Evolutionary conservation across 2,113 vertebrate species (phyloP).

Genomic region (Chaetura pelagica): DNA sequence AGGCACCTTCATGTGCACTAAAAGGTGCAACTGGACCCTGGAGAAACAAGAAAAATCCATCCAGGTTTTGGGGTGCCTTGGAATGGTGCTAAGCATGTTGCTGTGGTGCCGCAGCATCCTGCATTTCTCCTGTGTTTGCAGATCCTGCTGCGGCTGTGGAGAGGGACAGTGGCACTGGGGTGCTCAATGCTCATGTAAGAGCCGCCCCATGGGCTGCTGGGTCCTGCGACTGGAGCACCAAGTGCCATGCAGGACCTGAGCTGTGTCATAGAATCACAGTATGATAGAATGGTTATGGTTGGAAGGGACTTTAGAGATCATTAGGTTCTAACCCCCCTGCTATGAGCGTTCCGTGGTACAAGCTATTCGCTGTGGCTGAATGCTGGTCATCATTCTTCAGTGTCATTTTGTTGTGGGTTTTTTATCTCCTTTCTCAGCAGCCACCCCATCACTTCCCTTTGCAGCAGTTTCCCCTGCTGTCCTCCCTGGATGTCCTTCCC

Average conservation of each 20-base stretch:
- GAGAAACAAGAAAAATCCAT: neutral
- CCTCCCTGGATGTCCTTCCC: no score
- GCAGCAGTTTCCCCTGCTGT: neutral
- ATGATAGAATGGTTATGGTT: no score
- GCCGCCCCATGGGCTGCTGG: neutral
- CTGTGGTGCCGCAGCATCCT: neutral
- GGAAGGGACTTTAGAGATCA: no score
- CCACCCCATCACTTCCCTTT: neutral
- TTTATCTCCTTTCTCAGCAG: neutral
- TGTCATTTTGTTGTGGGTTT: neutral
- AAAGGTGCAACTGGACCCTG: neutral
- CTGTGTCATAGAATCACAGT: neutral
- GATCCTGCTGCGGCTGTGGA: neutral
- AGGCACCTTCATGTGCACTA: neutral
- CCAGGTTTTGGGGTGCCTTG: neutral
- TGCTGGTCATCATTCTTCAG: neutral
- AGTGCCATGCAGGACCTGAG: neutral
- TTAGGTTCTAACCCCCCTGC: no score
- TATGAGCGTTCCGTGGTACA: neutral
- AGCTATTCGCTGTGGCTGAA: neutral
- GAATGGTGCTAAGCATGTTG: accelerated
- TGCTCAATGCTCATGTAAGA: neutral
- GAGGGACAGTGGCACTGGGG: accelerated
- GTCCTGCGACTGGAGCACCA: neutral
- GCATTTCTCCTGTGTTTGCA: neutral